Evolutionary conservation across 2,113 vertebrate genomes (phyloP).

Genomic region (Erpornis zantholeuca): DNA sequence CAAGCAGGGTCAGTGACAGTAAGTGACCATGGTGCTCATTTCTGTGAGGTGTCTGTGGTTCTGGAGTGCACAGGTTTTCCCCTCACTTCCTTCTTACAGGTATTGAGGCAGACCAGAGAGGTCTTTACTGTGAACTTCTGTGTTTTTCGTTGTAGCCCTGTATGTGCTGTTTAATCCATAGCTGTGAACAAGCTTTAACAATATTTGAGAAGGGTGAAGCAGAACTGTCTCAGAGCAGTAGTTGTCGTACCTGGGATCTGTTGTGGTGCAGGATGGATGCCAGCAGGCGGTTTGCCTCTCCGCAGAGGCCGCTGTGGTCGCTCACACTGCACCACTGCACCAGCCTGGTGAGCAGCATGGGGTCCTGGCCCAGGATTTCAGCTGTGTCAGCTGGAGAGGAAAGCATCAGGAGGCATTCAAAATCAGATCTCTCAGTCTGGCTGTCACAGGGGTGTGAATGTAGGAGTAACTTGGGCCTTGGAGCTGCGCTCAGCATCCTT

Average conservation of each 20-base stretch:
- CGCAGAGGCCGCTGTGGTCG: conserved; percentile 73
- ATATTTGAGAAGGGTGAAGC: not conserved
- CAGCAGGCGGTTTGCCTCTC: conserved; percentile 84
- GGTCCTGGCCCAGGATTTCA: conserved; percentile 78
- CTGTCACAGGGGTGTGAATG: not conserved
- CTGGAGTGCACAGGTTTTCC: not conserved
- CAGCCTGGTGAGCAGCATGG: conserved; percentile 73
- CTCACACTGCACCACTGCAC: conserved; percentile 83
- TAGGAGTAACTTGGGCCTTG: no score
- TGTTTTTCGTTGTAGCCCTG: not conserved
- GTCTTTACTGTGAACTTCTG: not conserved
- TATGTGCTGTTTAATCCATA: not conserved
- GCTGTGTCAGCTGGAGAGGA: conserved; percentile 78
- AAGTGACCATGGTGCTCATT: fast-evolving
- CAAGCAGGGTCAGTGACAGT: not conserved
- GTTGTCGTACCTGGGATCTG: conserved; percentile 71
- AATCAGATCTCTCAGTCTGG: not conserved
- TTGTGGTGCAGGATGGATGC: conserved; percentile 84
- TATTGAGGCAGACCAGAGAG: not conserved
- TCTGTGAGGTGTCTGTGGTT: not conserved
- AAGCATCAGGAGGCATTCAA: not conserved
- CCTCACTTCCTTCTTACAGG: not conserved
- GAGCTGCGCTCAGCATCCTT: not conserved
- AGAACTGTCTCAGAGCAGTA: fast-evolving
- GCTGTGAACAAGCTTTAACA: not conserved